phyloP scores from a whole-genome alignment of 2,888 invertebrate species.

The Lamellibrachia satsuma region DNA sequence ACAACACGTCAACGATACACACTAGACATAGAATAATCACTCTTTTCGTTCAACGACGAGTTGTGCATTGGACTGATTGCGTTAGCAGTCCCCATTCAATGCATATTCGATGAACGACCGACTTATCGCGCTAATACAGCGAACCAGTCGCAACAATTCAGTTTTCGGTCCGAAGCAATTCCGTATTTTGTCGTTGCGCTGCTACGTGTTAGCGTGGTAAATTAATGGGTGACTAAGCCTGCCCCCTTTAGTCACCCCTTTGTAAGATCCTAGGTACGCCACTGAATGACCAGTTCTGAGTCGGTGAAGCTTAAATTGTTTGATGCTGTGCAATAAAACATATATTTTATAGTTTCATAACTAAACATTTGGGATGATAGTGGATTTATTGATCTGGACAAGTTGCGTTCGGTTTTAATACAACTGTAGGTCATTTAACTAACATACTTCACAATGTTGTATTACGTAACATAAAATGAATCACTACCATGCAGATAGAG shows the following conservation, averaged over 20 bases:
- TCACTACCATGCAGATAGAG: no score
- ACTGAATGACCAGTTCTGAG: no score
- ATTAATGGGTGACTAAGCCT: no score
- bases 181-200: background rate
- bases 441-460: no score
- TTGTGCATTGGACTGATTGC: background rate
- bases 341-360: background rate
- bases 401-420: background rate
- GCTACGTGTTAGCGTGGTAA: no score
- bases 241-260: no score
- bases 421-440: no score
- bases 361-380: background rate
- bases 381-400: background rate
- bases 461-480: no score
- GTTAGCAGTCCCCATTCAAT: background rate
- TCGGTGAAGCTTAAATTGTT: no score
- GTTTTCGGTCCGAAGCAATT: background rate
- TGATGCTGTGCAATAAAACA: no score
- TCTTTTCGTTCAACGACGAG: background rate
- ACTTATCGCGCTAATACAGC: background rate
- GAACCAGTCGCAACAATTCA: background rate
- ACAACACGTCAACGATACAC: background rate
- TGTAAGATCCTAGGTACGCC: no score
- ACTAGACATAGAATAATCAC: background rate
- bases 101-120: background rate